Evolutionary conservation across 1,140 invertebrate genomes (phyloP), one percentile per base, ranked within the genome.

Genomic region (Drosophila trapezifrons): DNA sequence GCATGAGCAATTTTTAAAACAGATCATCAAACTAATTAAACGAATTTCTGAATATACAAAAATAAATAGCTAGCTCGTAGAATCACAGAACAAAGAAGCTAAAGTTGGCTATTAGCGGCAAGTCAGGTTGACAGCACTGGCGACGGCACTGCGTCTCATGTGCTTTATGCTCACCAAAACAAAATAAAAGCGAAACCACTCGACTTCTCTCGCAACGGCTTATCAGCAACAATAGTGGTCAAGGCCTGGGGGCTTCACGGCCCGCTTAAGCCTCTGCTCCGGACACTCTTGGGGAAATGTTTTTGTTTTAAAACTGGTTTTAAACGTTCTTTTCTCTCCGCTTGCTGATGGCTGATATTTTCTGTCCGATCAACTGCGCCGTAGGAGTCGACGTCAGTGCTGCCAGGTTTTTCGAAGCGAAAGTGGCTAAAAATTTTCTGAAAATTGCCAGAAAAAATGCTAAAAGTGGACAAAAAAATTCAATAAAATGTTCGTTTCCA

Each of bases 81-180:
- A 32, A 51, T n/a, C n/a, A n/a, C n/a, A n/a, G n/a, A n/a, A n/a
- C n/a, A 32, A 12, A 18, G 10, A 32, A 32, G 29, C 46, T 37
- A 37, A 35, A 37, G 22, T 25, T 18, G 12, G 54, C 62, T 27
- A 27, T 46, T 5, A n/a, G 2, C 32, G 9, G 1, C 32, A 13
- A 32, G 37, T 17, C 38, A 69, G 22, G 7, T 25, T 17, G 43
- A 29, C 66, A 69, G 57, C 35, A 42, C 55, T 80, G 56, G 2
- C 45, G 51, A 52, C 52, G 57, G 42, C 66, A 58, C 56, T 51
- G 56, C 67, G 67, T 62, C 63, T 55, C 64, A 51, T 67, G 63
- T 56, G 47, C 47, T 75, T 42, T 75, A 45, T 72, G 42, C 81
- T 85, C 46, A 81, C 82, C 81, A 76, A 64, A 80, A 85, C 60